phyloP scores from a whole-genome alignment of 1,140 invertebrate genomes.

The Orchesella cincta region DNA sequence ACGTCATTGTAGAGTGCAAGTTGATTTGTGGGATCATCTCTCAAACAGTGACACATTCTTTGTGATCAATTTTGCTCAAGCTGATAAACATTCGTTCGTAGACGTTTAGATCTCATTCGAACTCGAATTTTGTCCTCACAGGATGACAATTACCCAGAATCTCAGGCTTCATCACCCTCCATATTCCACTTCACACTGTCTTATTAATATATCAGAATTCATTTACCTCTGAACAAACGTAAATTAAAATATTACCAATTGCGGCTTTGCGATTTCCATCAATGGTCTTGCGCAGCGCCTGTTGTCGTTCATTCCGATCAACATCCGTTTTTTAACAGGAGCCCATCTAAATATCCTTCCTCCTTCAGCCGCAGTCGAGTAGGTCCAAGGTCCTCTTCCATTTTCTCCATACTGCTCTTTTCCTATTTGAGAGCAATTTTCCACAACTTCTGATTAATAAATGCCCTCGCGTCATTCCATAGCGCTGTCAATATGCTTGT shows the following conservation, averaged over 20 bases:
- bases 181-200: background rate
- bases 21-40: constrained; percentile 50
- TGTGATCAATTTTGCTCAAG: constrained; percentile 53
- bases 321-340: constrained; percentile 46
- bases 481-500: background rate
- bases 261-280: constrained; percentile 64
- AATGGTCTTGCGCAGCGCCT: constrained; percentile 68
- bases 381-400: constrained; percentile 32
- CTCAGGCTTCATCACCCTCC: background rate
- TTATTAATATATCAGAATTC: background rate
- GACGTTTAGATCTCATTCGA: too few relatives aligned
- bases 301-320: constrained; percentile 78
- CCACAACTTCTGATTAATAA: background rate
- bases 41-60: constrained; percentile 55
- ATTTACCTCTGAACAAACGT: too few relatives aligned
- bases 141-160: background rate
- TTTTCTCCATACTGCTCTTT: constrained; percentile 18
- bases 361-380: constrained; percentile 53
- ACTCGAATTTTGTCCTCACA: constrained; percentile 58
- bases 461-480: background rate
- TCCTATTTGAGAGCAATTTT: background rate
- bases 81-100: constrained; percentile 53
- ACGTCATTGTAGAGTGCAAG: background rate
- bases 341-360: constrained; percentile 54
- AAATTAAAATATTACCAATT: constrained; percentile 61